A percentile compares a stretch with the other conserved stretches of the same genome.
Evolutionary conservation across 2,797 vertebrate species (phyloP).

Genomic region (Chrosomus eos): DNA sequence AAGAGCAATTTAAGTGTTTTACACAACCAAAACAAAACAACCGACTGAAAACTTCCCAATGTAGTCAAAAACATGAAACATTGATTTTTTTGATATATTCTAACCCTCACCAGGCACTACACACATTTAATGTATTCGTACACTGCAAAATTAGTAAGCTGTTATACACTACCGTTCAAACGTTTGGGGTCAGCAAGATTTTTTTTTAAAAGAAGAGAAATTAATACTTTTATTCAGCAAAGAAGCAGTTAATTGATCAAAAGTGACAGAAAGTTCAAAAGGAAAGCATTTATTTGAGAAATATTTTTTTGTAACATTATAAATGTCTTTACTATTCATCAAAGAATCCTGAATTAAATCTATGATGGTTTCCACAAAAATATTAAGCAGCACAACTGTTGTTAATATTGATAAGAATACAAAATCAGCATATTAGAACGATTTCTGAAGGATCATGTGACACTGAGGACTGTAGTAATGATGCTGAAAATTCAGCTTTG

Average conservation of each 20-base stretch:
- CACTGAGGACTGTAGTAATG: neutral
- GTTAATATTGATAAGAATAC: neutral
- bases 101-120: slow-evolving; percentile 8
- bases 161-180: neutral
- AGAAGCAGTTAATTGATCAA: neutral
- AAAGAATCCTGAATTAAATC: neutral
- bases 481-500: neutral
- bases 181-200: neutral
- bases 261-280: no score
- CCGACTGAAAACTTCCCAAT: neutral
- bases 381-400: neutral
- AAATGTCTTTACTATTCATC: no score
- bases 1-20: neutral
- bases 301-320: no score
- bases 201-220: neutral
- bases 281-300: no score
- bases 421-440: neutral
- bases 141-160: neutral
- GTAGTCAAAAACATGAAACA: neutral
- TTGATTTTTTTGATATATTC: neutral
- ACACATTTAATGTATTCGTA: neutral
- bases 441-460: neutral
- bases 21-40: neutral
- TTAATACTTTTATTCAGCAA: neutral
- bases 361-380: neutral